These are phyloP conservation scores for Solea solea DNA, from an alignment of 2,113 vertebrate species.

Conservation along the genomic window DNA sequence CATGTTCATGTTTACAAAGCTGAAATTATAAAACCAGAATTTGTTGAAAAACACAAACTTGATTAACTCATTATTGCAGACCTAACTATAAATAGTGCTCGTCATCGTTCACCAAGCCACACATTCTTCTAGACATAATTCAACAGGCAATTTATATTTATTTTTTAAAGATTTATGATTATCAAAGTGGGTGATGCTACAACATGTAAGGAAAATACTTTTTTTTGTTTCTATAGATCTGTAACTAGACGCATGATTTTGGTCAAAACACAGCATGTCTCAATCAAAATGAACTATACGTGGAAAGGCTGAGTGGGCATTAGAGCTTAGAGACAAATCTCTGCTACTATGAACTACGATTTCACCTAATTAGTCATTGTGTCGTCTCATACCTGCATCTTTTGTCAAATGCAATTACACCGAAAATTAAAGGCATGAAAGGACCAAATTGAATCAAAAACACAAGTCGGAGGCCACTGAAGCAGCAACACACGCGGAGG, in stretches of 20 bases:
- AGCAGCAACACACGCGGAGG: conserved; percentile 19
- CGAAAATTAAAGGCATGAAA: conserved; percentile 65
- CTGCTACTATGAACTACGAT: conserved; percentile 40
- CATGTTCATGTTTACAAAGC: no score
- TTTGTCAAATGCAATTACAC: conserved; percentile 54
- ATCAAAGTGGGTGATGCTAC: conserved; percentile 31
- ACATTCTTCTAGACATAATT: conserved; percentile 7
- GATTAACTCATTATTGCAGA: neutral
- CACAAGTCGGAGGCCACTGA: conserved; percentile 35
- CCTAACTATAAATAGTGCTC: conserved; percentile 27
- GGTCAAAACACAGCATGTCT: conserved; percentile 48
- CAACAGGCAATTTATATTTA: conserved; percentile 18
- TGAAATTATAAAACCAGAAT: no score
- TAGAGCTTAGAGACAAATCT: conserved; percentile 39
- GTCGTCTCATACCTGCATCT: conserved; percentile 57
- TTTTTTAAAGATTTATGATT: neutral
- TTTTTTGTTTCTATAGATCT: conserved; percentile 2
- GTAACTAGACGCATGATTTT: conserved; percentile 30
- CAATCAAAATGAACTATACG: conserved; percentile 30
- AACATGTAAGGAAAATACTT: conserved; percentile 28
- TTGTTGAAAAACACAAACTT: no score
- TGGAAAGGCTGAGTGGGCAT: conserved; percentile 44
- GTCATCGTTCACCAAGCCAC: neutral
- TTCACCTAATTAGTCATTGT: conserved; percentile 41
- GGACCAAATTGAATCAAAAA: conserved; percentile 58